Base-by-base conservation (phyloP, 2,888 invertebrate genomes). In the Cosmopolites sordidus region DNA sequence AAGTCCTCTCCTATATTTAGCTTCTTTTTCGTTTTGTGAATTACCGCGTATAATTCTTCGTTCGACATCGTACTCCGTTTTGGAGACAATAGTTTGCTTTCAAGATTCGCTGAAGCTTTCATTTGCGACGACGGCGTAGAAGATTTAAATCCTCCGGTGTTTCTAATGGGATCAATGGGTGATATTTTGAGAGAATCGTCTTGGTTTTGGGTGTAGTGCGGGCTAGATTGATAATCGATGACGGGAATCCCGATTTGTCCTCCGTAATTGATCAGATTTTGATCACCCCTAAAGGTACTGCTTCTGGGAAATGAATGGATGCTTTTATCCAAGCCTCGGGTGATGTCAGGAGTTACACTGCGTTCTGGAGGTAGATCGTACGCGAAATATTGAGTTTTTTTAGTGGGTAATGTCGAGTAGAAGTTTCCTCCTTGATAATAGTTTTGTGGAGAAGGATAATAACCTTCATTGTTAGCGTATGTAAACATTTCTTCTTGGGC, bases 51-150 rank as follows among this genome's bases (percentile, higher is more conserved):
- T 1, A 88, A 73, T 69, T 88, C 86, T 67, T 88, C 87, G 61
- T 86, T 86, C n/a, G 84, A 84, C 84, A 88, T 86, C 0, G 83
- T 83, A 1, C 85, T 84, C 70, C 83, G 85, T 16, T 83, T 83
- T 0, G 86, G 84, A 1, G 84, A 84, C 6, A 84, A 64, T 54
- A 82, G 63, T 67, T 76, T 79, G 5, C 74, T 73, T 55, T 75
- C 75, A 33, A 81, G 73, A 63, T 82, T 78, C 2, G 75, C 61
- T 6, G 78, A 74, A 47, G 77, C 77, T 64, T 78, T 79, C 63
- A 69, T 71, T 15, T 66, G 58, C 1, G 83, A 80, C 1, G 83
- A 80, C 8, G 86, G 86, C 14, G 86, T 86, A 9, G 86, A 86
- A 17, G 86, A 82, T 69, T 83, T 80, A 62, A 86, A 85, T 17